Evolutionary conservation across 2,888 invertebrate species (phyloP), one percentile per base, ranked within the genome.

Genomic region (Hydrotaea diabolus): DNA sequence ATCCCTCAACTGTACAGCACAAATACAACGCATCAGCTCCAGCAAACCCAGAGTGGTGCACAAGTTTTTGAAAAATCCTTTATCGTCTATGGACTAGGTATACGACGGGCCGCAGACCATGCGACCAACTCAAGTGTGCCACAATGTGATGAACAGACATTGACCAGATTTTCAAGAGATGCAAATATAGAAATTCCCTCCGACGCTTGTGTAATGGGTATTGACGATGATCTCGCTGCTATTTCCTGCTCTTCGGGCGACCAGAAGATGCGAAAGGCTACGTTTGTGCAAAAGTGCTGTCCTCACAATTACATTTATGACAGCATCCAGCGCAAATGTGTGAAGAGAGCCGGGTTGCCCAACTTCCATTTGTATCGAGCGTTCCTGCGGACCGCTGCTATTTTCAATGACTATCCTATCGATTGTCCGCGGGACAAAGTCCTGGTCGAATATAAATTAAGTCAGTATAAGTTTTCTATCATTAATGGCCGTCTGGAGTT

Each of bases 241-340:
- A 77, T 90, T 39, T 86, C 87, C 17, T 90, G 91, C 69, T 85
- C 87, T 17, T 62, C 69, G 0, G 57, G 72, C 7, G 77, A 87
- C 69, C 85, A 86, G 13, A 8, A 59, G 0, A 21, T 87, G 17
- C 86, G 87, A 77, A 82, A 79, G 72, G 82, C 91, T 59, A 88
- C 88, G 72, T 83, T 89, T 72, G 87, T 92, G 59, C 88, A 89
- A 62, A 92, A 92, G 83, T 92, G 92, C 74, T 92, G 92, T 81
- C 90, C 90, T 17, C 85, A 86, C 39, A 89, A 89, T 19, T 89
- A 89, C 83, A 86, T 88, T 0, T 92, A 90, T 80, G 88, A 89
- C 64, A 64, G 86, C 0, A 78, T 80, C 7, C 49, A 85, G 17
- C 87, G 87, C 46, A 88, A 86, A 64, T 92, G 92, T 80, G 36